Percentiles rank a stretch among this genome's conserved stretches.
These are phyloP conservation scores for Xanthorhoe designata DNA, from an alignment of 2,888 invertebrate species.

Conservation along the genomic window DNA sequence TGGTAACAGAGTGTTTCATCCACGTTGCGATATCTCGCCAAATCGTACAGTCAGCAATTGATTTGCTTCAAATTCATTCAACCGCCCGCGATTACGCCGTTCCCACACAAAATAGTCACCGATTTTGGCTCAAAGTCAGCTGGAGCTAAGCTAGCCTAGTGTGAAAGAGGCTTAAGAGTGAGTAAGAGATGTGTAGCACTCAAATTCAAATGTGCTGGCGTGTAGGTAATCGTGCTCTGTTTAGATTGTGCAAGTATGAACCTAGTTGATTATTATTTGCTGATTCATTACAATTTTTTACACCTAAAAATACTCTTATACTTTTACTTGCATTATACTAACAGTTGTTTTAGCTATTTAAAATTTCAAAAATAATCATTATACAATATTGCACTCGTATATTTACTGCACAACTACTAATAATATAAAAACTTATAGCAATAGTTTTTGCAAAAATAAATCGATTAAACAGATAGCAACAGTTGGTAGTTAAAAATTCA, in stretches of 20 bases:
- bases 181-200: slow-evolving; percentile 7
- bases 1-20: no score
- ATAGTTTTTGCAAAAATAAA: no score
- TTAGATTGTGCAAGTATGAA: background rate
- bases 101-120: background rate
- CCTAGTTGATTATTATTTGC: background rate
- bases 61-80: background rate
- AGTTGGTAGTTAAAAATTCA: no score
- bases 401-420: no score
- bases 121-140: background rate
- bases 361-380: no score
- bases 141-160: background rate
- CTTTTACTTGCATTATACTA: no score
- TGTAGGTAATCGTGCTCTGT: background rate
- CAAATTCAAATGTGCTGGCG: background rate
- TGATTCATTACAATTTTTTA: background rate
- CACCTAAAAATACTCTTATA: background rate
- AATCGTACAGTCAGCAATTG: background rate
- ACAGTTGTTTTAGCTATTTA: background rate
- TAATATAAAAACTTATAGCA: no score
- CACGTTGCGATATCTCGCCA: no score
- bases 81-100: background rate
- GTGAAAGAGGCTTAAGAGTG: slow-evolving; percentile 4
- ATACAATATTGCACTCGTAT: no score
- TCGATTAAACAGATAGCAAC: no score